A percentile compares a stretch with the other conserved stretches of the same genome.
Conservation (phyloP, 37 sponge, comb jelly and placozoan genomes). For the Halisarca cf. caerulea region DNA sequence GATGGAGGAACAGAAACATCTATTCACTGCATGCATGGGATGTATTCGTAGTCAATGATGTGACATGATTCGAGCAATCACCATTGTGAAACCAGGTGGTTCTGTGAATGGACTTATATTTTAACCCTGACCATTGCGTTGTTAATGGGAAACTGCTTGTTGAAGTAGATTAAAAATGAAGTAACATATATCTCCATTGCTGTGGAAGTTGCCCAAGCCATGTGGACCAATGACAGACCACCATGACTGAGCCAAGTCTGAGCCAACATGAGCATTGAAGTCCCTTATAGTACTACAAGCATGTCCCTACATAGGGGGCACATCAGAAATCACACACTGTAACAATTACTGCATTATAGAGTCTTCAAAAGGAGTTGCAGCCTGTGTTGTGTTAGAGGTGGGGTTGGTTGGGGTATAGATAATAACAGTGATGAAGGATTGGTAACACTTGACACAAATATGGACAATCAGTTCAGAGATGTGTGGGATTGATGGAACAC, state of each 20-base stretch:
- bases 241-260: background rate
- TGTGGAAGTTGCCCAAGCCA: background rate
- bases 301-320: background rate
- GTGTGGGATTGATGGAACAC: background rate
- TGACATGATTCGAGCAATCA: background rate
- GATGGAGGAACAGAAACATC: background rate
- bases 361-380: background rate
- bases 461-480: no score
- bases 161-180: background rate
- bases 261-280: conserved; percentile 1
- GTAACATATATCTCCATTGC: background rate
- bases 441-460: background rate
- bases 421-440: background rate
- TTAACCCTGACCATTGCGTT: no score
- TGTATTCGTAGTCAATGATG: conserved; percentile 5
- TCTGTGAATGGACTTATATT: no score
- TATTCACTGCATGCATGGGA: no score
- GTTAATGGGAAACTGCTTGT: background rate
- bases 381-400: background rate
- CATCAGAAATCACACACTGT: background rate
- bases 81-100: no score
- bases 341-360: background rate
- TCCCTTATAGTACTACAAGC: background rate
- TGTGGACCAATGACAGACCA: background rate
- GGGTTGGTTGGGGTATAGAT: background rate